A percentile compares a stretch with the other conserved stretches of the same genome.
Evolutionary conservation across 2,113 vertebrate genomes (phyloP).

Genomic region (Scolopax mira): DNA sequence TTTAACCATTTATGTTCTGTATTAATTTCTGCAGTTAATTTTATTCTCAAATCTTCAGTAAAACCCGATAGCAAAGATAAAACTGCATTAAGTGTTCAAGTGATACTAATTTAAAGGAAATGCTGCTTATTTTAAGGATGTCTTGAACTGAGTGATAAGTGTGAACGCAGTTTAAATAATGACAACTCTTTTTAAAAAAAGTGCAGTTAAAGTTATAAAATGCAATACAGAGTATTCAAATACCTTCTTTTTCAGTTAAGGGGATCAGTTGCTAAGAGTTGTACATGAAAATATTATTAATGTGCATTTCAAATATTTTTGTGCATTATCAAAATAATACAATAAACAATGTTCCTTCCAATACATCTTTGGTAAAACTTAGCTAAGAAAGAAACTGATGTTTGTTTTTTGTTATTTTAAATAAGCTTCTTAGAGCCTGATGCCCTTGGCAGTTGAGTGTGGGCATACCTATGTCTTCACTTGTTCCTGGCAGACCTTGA

Average conservation of each 20-base stretch:
- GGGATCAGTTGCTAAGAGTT: constrained; percentile 21
- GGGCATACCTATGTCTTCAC: neutral
- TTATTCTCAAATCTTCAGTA: neutral
- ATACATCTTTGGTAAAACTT: neutral
- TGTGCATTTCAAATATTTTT: constrained; percentile 29
- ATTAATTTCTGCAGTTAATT: neutral
- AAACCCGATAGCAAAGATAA: neutral
- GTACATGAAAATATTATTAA: constrained; percentile 11
- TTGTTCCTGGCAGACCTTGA: neutral
- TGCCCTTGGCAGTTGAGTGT: neutral
- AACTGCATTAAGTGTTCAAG: neutral
- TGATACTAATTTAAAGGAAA: neutral
- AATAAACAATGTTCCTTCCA: constrained; percentile 54
- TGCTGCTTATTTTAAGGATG: constrained; percentile 35
- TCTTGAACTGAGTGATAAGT: neutral
- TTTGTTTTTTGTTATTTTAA: constrained; percentile 11
- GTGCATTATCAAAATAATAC: constrained; percentile 29
- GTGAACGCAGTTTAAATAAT: neutral
- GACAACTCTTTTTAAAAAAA: neutral
- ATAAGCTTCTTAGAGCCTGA: neutral
- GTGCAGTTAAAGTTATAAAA: constrained; percentile 12
- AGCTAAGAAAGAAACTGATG: neutral
- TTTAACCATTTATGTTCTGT: constrained; percentile 3
- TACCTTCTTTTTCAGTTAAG: neutral
- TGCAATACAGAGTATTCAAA: neutral